Base-by-base conservation (phyloP, 2,113 vertebrate species). In the Ascaphus truei region DNA sequence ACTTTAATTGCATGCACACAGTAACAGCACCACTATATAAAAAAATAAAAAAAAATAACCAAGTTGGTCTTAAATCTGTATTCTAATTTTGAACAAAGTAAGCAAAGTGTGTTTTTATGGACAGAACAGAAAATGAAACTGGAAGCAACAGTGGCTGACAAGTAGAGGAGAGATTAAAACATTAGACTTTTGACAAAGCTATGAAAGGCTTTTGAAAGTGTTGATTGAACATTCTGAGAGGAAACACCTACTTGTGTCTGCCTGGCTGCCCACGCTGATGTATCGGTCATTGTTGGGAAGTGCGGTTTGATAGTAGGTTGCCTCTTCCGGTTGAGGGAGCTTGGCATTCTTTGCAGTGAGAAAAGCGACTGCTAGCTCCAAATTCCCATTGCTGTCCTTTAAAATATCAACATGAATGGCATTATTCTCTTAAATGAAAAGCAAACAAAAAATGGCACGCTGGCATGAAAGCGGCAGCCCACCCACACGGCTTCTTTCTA, bases 181-280 rank as follows among this genome's bases (percentile, higher is more conserved):
- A n/a, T n/a, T n/a, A n/a, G n/a, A n/a, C n/a, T n/a, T n/a, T n/a
- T n/a, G n/a, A n/a, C n/a, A n/a, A n/a, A n/a, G n/a, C n/a, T n/a
- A n/a, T n/a, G n/a, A n/a, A n/a, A n/a, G n/a, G n/a, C n/a, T n/a
- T n/a, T n/a, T n/a, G n/a, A n/a, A n/a, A n/a, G 5, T 11, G 31
- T 33, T 33, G 31, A 33, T 33, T 29, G 25, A 43, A 27, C 37
- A 43, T 43, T 34, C 33, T 13, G 5, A 62, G 2, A 20, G 76
- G 34, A 57, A 62, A 72, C 67, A 85, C 96, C 80, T 88, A 98
- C 97, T 98, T 64, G 95, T 91, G 68, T 98, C 96, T 64, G 96
- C 95, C 79, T 99, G 96, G 85, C 95, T 98, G 82, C 95, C 96
- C 84, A 98, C 95, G 1, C 96, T 98, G 91, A 98, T 98, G 50